These are phyloP conservation scores for Helicoverpa armigera DNA, from an alignment of 1,140 invertebrate genomes.

Conservation along the genomic window DNA sequence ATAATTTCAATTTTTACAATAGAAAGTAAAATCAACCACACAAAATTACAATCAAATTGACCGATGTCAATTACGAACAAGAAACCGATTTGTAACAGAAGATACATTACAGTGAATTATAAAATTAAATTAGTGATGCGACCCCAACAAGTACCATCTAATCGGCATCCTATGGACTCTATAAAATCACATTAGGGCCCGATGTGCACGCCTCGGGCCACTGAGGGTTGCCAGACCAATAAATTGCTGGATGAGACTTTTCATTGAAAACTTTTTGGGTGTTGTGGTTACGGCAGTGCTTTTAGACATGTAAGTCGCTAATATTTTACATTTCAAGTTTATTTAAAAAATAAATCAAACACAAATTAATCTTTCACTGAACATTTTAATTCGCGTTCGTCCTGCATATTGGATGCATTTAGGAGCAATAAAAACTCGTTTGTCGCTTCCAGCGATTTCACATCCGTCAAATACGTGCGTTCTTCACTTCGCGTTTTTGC, in stretches of 20 bases:
- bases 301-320: too few relatives aligned
- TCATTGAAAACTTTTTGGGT: not conserved
- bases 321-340: too few relatives aligned
- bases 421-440: not conserved
- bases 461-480: slow-evolving; percentile 57
- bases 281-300: not conserved
- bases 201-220: slow-evolving; percentile 72
- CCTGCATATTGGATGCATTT: not conserved
- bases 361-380: too few relatives aligned
- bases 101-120: slow-evolving; percentile 61
- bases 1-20: not conserved
- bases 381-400: not conserved
- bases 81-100: slow-evolving; percentile 5
- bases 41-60: slow-evolving; percentile 11
- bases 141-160: slow-evolving; percentile 75
- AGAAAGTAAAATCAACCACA: not conserved
- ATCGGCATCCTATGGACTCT: slow-evolving; percentile 83
- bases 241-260: slow-evolving; percentile 58
- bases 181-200: slow-evolving; percentile 83
- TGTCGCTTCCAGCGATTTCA: slow-evolving; percentile 57
- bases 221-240: slow-evolving; percentile 58
- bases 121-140: slow-evolving; percentile 73
- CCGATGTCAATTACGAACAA: not conserved
- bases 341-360: too few relatives aligned
- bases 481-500: slow-evolving; percentile 74